Conservation (phyloP, 1,140 invertebrate genomes). For the Cryptotermes secundus region DNA sequence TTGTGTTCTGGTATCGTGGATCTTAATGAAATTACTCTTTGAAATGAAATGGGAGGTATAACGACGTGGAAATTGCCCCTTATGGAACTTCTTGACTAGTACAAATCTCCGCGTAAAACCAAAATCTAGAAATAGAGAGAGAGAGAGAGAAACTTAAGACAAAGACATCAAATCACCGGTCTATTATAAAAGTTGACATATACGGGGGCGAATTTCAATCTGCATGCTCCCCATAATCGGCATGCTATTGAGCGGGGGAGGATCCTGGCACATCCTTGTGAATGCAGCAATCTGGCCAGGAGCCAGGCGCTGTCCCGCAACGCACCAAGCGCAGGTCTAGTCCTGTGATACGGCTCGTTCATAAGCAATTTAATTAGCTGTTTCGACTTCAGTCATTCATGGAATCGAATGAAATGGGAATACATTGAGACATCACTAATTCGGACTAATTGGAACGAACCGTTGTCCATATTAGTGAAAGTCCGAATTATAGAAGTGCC, state of each 20-base stretch:
- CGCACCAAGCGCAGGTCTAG: not conserved
- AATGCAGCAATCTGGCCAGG: not conserved
- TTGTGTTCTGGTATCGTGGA: not conserved
- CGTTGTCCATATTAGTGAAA: no score
- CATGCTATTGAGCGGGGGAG: not conserved
- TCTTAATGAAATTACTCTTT: slow-evolving; percentile 5
- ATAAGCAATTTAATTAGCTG: no score
- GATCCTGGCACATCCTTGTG: not conserved
- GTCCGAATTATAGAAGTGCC: no score
- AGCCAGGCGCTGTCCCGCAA: not conserved
- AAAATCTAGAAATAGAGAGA: not conserved
- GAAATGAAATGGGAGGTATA: not conserved
- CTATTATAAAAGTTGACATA: not conserved
- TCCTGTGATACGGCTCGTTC: no score
- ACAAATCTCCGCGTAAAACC: not conserved
- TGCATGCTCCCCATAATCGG: not conserved
- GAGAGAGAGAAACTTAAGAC: not conserved
- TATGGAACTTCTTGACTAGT: not conserved
- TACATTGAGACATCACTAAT: no score
- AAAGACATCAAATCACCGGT: not conserved
- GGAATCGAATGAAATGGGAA: no score
- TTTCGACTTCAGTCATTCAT: no score
- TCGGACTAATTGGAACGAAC: no score
- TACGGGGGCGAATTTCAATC: not conserved
- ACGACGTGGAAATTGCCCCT: not conserved